Evolutionary conservation across 1,140 invertebrate species (phyloP), one percentile per base, ranked within the genome.

Genomic region (Aphelinus atriplicis): DNA sequence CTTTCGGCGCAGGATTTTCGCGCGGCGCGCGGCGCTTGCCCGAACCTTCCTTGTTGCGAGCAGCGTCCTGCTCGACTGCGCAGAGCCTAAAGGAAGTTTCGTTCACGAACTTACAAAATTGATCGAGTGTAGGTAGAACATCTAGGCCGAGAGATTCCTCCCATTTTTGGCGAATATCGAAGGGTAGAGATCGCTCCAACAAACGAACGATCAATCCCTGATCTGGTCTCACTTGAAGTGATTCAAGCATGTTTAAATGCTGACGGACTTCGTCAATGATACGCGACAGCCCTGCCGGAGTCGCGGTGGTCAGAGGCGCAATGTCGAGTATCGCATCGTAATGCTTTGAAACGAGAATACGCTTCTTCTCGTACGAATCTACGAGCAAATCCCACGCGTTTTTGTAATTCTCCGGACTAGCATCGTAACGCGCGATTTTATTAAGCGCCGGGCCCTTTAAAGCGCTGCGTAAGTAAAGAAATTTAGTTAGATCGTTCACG

Each of bases 371-470:
- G 50, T 80, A 81, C 3, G 74, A n/a, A 2, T 69, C 58, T 4
- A 2, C 46, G n/a, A 81, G 69, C 0, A 79, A 42, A 58, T 70
- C 46, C 78, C 78, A 80, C 9, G 78, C 77, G 2, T 69, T 66
- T 42, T 67, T n/a, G 60, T 79, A 81, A 57, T 77, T 81, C 63
- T 78, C 77, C 9, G 26, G 26, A 26, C 26, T 26, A 26, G 26
- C 26, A 26, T 26, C 26, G 26, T 26, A 26, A 26, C 26, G 56
- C 0, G 74, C 7, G 1, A 78, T 43, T 55, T 73, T 73, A 26
- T 76, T 62, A 2, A 47, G 3, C 7, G 74, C 77, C 7, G 55
- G 46, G 43, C 71, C 74, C 0, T 55, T 26, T 26, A 26, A 26
- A 26, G 26, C 26, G 26, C 26, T 26, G 26, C 26, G 26, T 0